Conservation (phyloP, 2,888 invertebrate species). For the Heliconius sara region DNA sequence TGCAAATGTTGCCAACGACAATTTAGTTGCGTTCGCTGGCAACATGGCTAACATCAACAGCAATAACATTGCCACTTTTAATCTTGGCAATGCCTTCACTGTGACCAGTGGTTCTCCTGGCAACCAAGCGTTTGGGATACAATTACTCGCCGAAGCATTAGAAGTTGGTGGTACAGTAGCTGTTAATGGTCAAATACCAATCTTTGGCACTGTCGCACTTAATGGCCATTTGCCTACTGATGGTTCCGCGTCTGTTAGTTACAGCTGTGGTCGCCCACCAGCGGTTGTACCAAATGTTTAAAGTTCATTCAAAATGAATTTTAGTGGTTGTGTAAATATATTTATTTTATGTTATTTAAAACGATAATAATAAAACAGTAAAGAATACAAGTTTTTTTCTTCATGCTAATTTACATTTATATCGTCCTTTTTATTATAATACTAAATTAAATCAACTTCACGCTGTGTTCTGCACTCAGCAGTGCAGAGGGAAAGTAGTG, state of each 20-base stretch:
- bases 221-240: slow-evolving; percentile 63
- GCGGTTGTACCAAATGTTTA: background rate
- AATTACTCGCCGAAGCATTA: slow-evolving; percentile 62
- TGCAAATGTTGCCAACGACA: slow-evolving; percentile 34
- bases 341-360: slow-evolving; percentile 18
- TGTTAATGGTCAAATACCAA: slow-evolving; percentile 65
- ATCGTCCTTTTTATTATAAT: background rate
- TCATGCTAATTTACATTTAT: background rate
- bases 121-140: slow-evolving; percentile 57
- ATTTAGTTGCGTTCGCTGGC: slow-evolving; percentile 44
- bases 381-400: background rate
- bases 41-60: slow-evolving; percentile 49
- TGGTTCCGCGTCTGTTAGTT: slow-evolving; percentile 61
- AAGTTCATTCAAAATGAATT: background rate
- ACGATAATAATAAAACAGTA: background rate
- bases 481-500: too few relatives aligned
- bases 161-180: slow-evolving; percentile 64
- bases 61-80: slow-evolving; percentile 53
- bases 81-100: slow-evolving; percentile 50
- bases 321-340: background rate
- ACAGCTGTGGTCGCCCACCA: slow-evolving; percentile 50
- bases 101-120: slow-evolving; percentile 53
- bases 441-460: too few relatives aligned
- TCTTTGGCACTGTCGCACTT: slow-evolving; percentile 61
- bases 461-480: too few relatives aligned